phyloP scores from a whole-genome alignment of 2,797 vertebrate genomes.

The Thalassophryne amazonica region DNA sequence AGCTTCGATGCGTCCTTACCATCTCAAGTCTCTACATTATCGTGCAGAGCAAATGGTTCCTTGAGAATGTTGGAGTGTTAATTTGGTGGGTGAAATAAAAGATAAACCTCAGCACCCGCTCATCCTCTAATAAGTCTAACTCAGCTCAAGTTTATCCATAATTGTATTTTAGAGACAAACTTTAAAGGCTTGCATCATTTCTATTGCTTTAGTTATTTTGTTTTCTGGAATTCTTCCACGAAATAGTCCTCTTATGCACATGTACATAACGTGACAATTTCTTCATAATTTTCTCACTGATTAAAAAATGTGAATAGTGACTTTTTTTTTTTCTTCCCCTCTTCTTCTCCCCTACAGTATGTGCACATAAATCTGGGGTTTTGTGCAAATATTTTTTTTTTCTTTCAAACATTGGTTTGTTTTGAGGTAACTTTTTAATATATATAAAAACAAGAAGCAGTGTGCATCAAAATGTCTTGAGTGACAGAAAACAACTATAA shows the following conservation, averaged over 20 bases:
- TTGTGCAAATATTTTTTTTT: background rate
- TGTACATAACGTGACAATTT: slow-evolving; percentile 82
- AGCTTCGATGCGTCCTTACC: slow-evolving; percentile 7
- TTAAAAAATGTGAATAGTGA: slow-evolving; percentile 19
- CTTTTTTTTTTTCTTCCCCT: no score
- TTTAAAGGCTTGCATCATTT: slow-evolving; percentile 87
- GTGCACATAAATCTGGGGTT: slow-evolving; percentile 7
- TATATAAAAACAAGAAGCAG: slow-evolving; percentile 2
- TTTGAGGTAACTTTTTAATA: slow-evolving; percentile 12
- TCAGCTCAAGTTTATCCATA: slow-evolving; percentile 79
- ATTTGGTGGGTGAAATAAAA: background rate
- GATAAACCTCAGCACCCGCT: background rate
- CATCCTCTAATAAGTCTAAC: slow-evolving; percentile 10
- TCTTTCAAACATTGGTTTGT: background rate
- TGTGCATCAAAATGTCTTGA: slow-evolving; percentile 24
- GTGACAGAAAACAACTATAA: slow-evolving; percentile 14
- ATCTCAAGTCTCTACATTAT: slow-evolving; percentile 1
- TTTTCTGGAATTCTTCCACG: slow-evolving; percentile 80
- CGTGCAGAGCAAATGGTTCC: slow-evolving; percentile 24
- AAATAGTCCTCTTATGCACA: slow-evolving; percentile 80
- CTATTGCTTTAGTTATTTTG: slow-evolving; percentile 90
- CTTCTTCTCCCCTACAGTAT: no score
- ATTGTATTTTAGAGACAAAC: slow-evolving; percentile 70
- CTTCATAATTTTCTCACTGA: slow-evolving; percentile 54
- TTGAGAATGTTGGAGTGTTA: slow-evolving; percentile 20